A percentile compares a stretch with the other conserved stretches of the same genome.
These are phyloP conservation scores for Saguinus imperator DNA, from an alignment of 2,113 vertebrate genomes.

Conservation along the genomic window DNA sequence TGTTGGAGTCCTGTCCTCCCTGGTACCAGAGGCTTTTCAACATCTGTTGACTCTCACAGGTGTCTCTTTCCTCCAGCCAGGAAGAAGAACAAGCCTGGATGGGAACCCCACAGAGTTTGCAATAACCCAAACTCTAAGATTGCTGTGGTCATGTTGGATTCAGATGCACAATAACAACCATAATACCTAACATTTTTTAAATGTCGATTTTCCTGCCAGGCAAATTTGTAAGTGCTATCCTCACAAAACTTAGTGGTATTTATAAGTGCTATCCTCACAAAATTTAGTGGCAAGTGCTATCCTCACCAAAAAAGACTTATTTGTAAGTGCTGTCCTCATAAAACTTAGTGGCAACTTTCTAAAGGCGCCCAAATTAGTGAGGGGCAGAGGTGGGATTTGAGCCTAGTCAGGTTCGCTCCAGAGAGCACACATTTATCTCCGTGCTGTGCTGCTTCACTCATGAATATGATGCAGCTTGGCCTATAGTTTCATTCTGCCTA, in stretches of 20 bases:
- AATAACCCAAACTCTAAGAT: neutral
- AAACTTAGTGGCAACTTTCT: neutral
- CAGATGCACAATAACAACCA: neutral
- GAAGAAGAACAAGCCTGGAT: neutral
- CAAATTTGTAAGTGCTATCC: neutral
- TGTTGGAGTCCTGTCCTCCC: neutral
- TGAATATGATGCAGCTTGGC: neutral
- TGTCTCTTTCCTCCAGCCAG: neutral
- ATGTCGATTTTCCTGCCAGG: neutral
- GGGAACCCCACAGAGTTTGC: neutral
- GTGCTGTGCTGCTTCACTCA: rapidly evolving
- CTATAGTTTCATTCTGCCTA: neutral
- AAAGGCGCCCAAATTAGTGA: neutral
- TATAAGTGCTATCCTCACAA: neutral
- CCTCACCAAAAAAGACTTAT: neutral
- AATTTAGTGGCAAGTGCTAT: neutral
- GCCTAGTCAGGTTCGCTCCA: neutral
- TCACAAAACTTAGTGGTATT: neutral
- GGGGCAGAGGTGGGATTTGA: neutral
- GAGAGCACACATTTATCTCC: neutral
- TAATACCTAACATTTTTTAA: neutral
- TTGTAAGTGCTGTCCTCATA: neutral
- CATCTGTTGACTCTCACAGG: neutral
- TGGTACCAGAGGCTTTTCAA: neutral
- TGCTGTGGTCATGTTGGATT: neutral